phyloP scores from a whole-genome alignment of 2,113 vertebrate species.

The Malaclemys terrapin region DNA sequence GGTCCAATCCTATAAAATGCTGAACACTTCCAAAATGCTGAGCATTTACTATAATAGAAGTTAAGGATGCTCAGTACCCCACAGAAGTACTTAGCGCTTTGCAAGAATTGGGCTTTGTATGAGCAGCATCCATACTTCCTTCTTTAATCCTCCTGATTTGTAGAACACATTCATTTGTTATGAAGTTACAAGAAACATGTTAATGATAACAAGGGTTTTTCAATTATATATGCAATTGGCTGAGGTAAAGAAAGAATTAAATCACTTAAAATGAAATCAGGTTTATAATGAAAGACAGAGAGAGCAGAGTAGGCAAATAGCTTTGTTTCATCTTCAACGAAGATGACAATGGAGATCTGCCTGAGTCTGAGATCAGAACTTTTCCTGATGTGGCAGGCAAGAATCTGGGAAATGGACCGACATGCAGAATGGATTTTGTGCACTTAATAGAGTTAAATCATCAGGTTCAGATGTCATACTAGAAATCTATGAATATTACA shows the following conservation, averaged over 20 bases:
- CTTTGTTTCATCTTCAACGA: not conserved
- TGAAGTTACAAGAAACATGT: too few relatives aligned
- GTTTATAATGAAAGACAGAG: not conserved
- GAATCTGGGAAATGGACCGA: too few relatives aligned
- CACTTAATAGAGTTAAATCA: too few relatives aligned
- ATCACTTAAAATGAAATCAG: not conserved
- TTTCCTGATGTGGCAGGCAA: not conserved
- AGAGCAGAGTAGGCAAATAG: not conserved
- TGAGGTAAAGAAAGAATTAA: too few relatives aligned
- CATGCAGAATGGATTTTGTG: too few relatives aligned
- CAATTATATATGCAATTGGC: too few relatives aligned
- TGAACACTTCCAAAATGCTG: not conserved
- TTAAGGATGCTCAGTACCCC: not conserved
- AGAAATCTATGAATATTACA: too few relatives aligned
- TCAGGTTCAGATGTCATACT: too few relatives aligned
- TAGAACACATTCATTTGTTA: too few relatives aligned
- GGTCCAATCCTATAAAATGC: not conserved
- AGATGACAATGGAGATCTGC: not conserved
- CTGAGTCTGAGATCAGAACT: not conserved
- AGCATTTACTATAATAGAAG: not conserved
- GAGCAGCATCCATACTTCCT: not conserved
- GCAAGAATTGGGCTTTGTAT: not conserved
- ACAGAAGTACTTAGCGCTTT: not conserved
- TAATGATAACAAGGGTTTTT: too few relatives aligned
- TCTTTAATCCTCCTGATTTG: too few relatives aligned